Percentiles rank a stretch among this genome's conserved stretches.
These are phyloP conservation scores for Orchestia grillus DNA, from an alignment of 1,140 invertebrate genomes.

Conservation along the genomic window DNA sequence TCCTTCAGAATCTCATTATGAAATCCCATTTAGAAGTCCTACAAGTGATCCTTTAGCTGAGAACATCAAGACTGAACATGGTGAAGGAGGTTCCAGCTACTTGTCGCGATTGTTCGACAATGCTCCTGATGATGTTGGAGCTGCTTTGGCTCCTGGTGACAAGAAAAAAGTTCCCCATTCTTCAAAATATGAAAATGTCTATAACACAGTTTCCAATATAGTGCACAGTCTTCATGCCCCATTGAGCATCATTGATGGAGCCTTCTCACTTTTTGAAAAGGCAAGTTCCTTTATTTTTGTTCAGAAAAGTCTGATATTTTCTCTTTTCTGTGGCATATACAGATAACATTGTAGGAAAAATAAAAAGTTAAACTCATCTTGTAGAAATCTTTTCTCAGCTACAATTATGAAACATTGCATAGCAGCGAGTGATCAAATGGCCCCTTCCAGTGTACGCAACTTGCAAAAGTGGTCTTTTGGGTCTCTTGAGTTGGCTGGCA, in stretches of 20 bases:
- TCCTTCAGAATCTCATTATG: neutral
- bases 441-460: too few species aligned
- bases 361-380: neutral
- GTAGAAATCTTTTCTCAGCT: neutral
- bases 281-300: neutral
- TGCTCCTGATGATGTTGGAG: neutral
- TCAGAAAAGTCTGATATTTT: neutral
- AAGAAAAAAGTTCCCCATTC: neutral
- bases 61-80: neutral
- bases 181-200: neutral
- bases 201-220: neutral
- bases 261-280: neutral
- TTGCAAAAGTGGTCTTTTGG: too few species aligned
- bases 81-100: neutral
- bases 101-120: neutral
- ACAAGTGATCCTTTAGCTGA: neutral
- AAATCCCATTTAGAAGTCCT: neutral
- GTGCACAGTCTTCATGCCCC: neutral
- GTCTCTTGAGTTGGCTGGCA: too few species aligned
- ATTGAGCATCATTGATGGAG: conserved; percentile 4
- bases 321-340: neutral
- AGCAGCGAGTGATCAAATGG: too few species aligned
- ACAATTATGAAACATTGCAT: neutral
- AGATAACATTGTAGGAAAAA: neutral
- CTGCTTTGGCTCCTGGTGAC: neutral